A percentile compares a stretch with the other conserved stretches of the same genome.
Evolutionary conservation across 2,888 invertebrate species (phyloP).

Genomic region (Cerastoderma edule): DNA sequence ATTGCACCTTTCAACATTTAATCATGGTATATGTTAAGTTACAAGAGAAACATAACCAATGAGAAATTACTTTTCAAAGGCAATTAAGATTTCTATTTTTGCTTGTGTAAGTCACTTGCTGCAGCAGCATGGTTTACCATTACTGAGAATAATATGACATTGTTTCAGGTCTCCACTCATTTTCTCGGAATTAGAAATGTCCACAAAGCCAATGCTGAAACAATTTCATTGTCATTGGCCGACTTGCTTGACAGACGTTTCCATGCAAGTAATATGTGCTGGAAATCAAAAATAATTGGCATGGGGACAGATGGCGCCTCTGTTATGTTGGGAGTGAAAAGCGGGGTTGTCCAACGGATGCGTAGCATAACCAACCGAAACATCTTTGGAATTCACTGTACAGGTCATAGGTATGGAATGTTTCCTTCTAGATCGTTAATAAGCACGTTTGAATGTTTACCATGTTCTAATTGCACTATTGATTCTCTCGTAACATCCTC

Average conservation of each 20-base stretch:
- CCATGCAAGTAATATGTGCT: background rate
- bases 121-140: too few species aligned
- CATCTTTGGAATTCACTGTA: constrained; percentile 28
- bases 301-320: constrained; percentile 28
- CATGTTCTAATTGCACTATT: too few species aligned
- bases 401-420: constrained; percentile 29
- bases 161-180: background rate
- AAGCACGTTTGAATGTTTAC: too few species aligned
- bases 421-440: too few species aligned
- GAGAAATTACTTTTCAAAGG: background rate
- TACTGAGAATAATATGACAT: too few species aligned
- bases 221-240: background rate
- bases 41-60: background rate
- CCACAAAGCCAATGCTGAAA: background rate
- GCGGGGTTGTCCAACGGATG: constrained; percentile 24
- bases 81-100: background rate
- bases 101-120: background rate
- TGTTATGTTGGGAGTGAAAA: constrained; percentile 24
- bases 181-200: background rate
- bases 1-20: too few species aligned
- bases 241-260: too few species aligned
- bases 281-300: constrained; percentile 19
- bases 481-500: too few species aligned
- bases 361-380: background rate
- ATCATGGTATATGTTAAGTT: too few species aligned